Evolutionary conservation across 2,888 invertebrate genomes (phyloP).

Genomic region (Ellobium chinense): DNA sequence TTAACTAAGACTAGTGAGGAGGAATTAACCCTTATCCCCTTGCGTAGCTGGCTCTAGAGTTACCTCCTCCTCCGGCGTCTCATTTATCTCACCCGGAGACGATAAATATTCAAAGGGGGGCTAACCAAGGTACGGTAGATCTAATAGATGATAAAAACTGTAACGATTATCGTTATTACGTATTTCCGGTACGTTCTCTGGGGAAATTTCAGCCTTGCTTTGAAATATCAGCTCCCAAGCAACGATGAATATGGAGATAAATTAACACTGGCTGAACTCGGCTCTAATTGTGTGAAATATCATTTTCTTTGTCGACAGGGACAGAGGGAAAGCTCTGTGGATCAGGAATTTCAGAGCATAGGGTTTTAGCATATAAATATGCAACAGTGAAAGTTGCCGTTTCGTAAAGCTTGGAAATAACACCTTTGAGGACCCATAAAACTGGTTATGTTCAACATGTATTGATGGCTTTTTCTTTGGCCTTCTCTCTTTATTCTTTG

Average conservation of each 20-base stretch:
- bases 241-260: constrained; percentile 8
- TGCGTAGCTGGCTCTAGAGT: no score
- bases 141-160: constrained; percentile 7
- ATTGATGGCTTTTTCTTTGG: no score
- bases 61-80: background rate
- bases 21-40: background rate
- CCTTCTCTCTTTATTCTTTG: no score
- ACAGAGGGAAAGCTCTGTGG: background rate
- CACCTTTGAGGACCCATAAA: no score
- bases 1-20: background rate
- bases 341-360: constrained; percentile 3
- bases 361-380: constrained; percentile 22
- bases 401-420: constrained; percentile 9
- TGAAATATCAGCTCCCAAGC: background rate
- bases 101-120: constrained; percentile 38
- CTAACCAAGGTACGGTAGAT: background rate
- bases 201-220: constrained; percentile 25
- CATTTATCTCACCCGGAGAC: background rate
- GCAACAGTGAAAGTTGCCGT: constrained; percentile 11
- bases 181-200: constrained; percentile 9
- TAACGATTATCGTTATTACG: constrained; percentile 36
- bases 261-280: background rate
- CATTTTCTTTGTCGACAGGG: constrained; percentile 21
- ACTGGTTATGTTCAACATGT: no score
- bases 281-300: constrained; percentile 27